A percentile compares a stretch with the other conserved stretches of the same genome.
Evolutionary conservation across 2,888 invertebrate species (phyloP).

Genomic region (Ctena decussata): DNA sequence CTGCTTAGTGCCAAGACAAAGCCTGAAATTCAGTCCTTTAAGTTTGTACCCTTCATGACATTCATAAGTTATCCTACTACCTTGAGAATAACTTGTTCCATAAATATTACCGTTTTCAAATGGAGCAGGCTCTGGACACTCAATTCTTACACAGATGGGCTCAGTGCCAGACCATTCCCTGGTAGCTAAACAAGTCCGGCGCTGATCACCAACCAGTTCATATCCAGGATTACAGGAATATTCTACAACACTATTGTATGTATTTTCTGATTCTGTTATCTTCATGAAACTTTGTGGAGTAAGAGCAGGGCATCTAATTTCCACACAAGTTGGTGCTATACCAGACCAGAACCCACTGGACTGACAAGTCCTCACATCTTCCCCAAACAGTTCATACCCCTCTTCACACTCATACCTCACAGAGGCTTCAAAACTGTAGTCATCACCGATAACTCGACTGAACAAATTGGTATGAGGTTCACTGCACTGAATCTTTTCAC

Average conservation of each 20-base stretch:
- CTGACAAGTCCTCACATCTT: conserved; percentile 65
- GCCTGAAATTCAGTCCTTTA: conserved; percentile 65
- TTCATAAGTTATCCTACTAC: conserved; percentile 66
- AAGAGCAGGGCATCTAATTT: conserved; percentile 67
- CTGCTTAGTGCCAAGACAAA: conserved; percentile 70
- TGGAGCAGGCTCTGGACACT: conserved; percentile 68
- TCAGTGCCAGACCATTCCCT: conserved; percentile 81
- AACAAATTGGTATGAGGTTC: conserved; percentile 48
- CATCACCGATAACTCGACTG: conserved; percentile 56
- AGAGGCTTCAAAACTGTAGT: conserved; percentile 55
- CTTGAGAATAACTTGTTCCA: conserved; percentile 42
- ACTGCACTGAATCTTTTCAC: conserved; percentile 58
- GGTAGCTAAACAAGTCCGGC: conserved; percentile 77
- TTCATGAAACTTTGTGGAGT: conserved; percentile 48
- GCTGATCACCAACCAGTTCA: conserved; percentile 70
- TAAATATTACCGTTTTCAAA: conserved; percentile 68
- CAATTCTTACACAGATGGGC: conserved; percentile 78
- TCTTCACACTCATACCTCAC: conserved; percentile 72
- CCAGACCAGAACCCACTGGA: conserved; percentile 74
- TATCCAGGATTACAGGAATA: conserved; percentile 73
- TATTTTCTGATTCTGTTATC: conserved; percentile 35
- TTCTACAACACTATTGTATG: conserved; percentile 50
- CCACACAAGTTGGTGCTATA: conserved; percentile 61
- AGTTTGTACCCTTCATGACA: conserved; percentile 77
- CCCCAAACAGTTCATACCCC: conserved; percentile 73